Percentiles rank a stretch among this genome's conserved stretches.
Evolutionary conservation across 2,797 vertebrate genomes (phyloP).

Genomic region (Atherinosoma microstoma): DNA sequence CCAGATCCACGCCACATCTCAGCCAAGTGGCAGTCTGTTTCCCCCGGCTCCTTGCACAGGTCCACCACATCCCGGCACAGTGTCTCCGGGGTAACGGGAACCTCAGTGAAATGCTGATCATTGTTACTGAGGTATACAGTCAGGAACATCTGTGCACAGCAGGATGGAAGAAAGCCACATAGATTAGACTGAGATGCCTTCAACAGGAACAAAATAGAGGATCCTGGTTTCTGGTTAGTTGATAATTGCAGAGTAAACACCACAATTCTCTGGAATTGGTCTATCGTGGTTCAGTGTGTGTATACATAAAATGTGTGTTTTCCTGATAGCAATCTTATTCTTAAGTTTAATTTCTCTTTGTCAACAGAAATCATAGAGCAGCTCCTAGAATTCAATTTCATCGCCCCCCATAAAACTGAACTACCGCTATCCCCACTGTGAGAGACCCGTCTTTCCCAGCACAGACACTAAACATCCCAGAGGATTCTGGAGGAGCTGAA

Average conservation of each 20-base stretch:
- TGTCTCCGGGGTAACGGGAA: conserved; percentile 95
- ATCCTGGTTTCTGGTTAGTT: conserved; percentile 22
- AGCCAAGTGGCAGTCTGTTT: conserved; percentile 91
- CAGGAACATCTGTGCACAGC: conserved; percentile 90
- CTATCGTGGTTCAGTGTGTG: conserved; percentile 4
- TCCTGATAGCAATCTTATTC: conserved; percentile 42
- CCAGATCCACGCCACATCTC: conserved; percentile 96
- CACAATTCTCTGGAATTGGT: conserved; percentile 22
- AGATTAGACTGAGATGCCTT: conserved; percentile 20
- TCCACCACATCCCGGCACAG: conserved; percentile 94
- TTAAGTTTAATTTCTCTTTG: conserved; percentile 45
- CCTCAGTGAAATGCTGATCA: conserved; percentile 98
- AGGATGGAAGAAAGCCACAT: neutral
- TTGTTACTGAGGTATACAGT: conserved; percentile 99
- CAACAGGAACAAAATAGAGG: conserved; percentile 18
- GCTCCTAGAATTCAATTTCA: conserved; percentile 53
- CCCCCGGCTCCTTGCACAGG: conserved; percentile 95
- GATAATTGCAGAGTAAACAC: conserved; percentile 14
- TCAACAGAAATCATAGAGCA: conserved; percentile 48
- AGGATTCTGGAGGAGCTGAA: conserved; percentile 19
- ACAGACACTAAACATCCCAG: conserved; percentile 16
- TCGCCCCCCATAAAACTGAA: conserved; percentile 46
- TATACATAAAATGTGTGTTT: conserved; percentile 16
- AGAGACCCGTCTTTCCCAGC: conserved; percentile 26
- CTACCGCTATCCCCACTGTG: conserved; percentile 54